Evolutionary conservation across 2,888 invertebrate genomes (phyloP), one percentile per base, ranked within the genome.

Genomic region (Rhorus exstirpatorius): DNA sequence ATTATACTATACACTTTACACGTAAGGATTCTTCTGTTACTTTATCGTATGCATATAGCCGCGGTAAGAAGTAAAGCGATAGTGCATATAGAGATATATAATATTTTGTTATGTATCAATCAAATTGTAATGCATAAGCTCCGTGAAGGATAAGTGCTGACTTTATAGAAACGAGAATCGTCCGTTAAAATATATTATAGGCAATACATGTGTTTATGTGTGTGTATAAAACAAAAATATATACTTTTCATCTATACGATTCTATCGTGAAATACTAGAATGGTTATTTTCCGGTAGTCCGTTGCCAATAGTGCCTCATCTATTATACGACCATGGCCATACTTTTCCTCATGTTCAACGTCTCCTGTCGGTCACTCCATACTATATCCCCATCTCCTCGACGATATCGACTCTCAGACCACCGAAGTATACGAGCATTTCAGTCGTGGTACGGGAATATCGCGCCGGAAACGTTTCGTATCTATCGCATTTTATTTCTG

Each of bases 141-240:
- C 14, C 26, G 35, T 6, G 14, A 46, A 41, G 41, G 19, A 70
- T 65, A 75, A 82, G 79, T 71, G 75, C 51, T 58, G 41, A 71
- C 55, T 79, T 82, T 79, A 70, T 67, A 65, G 79, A 79, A 26
- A 72, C 78, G 72, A 75, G 75, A 82, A 79, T 79, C 75, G 70
- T 58, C 75, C 70, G 74, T 74, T 70, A 63, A 74, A 70, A 74
- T 21, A 51, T 46, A 76, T 55, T 38, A 67, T 67, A 44, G 63
- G 12, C 12, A 14, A 68, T 60, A 19, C 24, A 21, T 53, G n/a
- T 31, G 8, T 26, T 10, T 60, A 17, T 26, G 10, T 14, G 3
- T 44, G 17, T 10, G 46, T 0, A 19, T n/a, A 31, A 38, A 12
- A 51, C 41, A 61, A 49, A 72, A n/a, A 58, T 60, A 63, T 24